Conservation (phyloP, 2,888 invertebrate genomes). For the Caenorhabditis angaria region DNA sequence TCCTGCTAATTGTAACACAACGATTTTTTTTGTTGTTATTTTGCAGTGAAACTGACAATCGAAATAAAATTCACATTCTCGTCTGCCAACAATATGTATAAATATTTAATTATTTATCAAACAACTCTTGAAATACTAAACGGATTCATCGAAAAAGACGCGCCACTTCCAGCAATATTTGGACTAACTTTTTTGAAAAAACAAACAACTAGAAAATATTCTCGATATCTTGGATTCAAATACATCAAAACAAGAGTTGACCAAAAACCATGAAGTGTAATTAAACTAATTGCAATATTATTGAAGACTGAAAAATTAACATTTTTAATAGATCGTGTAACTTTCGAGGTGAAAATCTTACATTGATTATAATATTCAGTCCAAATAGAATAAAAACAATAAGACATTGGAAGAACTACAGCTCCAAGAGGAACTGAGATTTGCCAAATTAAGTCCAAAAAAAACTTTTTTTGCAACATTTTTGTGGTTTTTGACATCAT, state of each 20-base stretch:
- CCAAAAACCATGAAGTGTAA: conserved; percentile 31
- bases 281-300: conserved; percentile 32
- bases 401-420: conserved; percentile 29
- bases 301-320: conserved; percentile 20
- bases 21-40: too few species aligned
- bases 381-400: conserved; percentile 34
- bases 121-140: not conserved
- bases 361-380: conserved; percentile 35
- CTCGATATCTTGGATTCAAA: conserved; percentile 32
- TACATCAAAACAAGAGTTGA: conserved; percentile 27
- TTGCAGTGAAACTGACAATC: too few species aligned
- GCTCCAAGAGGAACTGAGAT: conserved; percentile 29
- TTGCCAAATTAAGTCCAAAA: conserved; percentile 34
- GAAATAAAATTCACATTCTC: too few species aligned
- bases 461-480: conserved; percentile 32
- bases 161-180: too few species aligned
- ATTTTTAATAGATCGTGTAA: not conserved
- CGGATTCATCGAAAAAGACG: not conserved
- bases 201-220: conserved; percentile 18
- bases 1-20: too few species aligned
- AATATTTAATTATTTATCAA: too few species aligned
- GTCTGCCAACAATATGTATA: too few species aligned
- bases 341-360: conserved; percentile 6
- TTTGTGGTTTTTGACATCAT: conserved; percentile 27
- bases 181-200: too few species aligned